Base-by-base conservation (phyloP, 2,888 invertebrate genomes). In the Philonicus albiceps region DNA sequence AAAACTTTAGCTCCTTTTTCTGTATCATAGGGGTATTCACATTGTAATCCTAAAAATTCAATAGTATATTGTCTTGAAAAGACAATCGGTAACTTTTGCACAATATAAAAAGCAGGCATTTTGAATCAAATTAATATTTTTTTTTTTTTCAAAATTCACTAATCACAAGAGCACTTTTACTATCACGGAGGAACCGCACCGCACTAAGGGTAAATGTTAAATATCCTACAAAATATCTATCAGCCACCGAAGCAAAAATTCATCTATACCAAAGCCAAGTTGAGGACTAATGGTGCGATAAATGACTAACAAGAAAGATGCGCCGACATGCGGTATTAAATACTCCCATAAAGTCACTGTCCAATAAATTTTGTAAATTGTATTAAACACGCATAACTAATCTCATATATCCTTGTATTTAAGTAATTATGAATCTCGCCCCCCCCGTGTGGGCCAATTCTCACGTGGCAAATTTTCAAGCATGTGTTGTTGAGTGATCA, bases 1-100 rank as follows among this genome's bases (percentile, higher is more conserved):
- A 94, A 94, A 88, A 97, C 94, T 90, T 95, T 94, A 88, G 95
- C 95, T 96, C 97, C 97, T 93, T 97, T 97, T 89, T 94, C 94
- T 0, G 97, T 94, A 93, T 97, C 97, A 91, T 97, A 97, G 2
- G 96, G 94, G 92, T 97, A 97, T 22, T 96, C 93, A 90, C 94
- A 96, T 91, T 97, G 96, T 86, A 97, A 92, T 7, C 96, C 96
- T 90, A 94, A 92, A 91, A 96, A 95, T 34, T 94, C 93, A 53
- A 97, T 96, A 92, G 97, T 96, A 91, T 97, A 97, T 87, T 94
- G 94, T n/a, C 94, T 92, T 89, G 95, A 93, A 91, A 96, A 97
- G 7, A 97, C 93, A 86, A 97, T 94, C 2, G 97, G 96, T 94
- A 95, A 74, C 37, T 74, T 74, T 34, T 74, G 8, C 7, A 74